Percentiles rank a stretch among this genome's conserved stretches.
Evolutionary conservation across 2,797 vertebrate genomes (phyloP).

Genomic region (Pseudochirops corinnae): DNA sequence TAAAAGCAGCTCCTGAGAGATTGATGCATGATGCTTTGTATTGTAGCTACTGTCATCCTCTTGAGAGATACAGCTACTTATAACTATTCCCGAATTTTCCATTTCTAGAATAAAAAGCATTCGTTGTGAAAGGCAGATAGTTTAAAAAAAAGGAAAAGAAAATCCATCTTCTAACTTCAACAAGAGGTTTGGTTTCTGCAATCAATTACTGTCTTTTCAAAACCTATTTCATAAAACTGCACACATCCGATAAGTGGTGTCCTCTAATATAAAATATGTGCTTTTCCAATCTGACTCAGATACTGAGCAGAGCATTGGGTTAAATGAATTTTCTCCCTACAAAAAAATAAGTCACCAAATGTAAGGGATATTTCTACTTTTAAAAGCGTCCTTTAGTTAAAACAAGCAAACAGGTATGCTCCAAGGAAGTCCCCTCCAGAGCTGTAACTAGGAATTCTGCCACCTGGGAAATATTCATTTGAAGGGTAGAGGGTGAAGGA

Average conservation of each 20-base stretch:
- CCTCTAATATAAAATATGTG: not conserved
- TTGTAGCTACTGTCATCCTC: conserved; percentile 76
- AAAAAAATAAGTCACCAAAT: conserved; percentile 21
- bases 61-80: conserved; percentile 68
- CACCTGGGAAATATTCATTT: not conserved
- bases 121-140: not conserved
- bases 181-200: conserved; percentile 27
- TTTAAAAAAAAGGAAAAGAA: not conserved
- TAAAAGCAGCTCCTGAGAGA: conserved; percentile 81
- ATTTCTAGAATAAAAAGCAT: conserved; percentile 80
- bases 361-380: conserved; percentile 10
- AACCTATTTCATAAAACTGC: not conserved
- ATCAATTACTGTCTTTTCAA: conserved; percentile 14
- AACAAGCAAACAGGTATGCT: not conserved
- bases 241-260: not conserved
- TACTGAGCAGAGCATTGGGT: not conserved
- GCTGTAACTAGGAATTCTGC: not conserved
- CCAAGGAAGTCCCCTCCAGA: not conserved
- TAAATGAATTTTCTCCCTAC: conserved; percentile 19
- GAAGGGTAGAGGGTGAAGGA: not conserved
- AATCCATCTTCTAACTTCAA: not conserved
- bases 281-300: conserved; percentile 39
- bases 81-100: conserved; percentile 80
- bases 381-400: not conserved
- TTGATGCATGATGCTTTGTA: conserved; percentile 66